Evolutionary conservation across 1,140 invertebrate genomes (phyloP).

Genomic region (Ruditapes philippinarum): DNA sequence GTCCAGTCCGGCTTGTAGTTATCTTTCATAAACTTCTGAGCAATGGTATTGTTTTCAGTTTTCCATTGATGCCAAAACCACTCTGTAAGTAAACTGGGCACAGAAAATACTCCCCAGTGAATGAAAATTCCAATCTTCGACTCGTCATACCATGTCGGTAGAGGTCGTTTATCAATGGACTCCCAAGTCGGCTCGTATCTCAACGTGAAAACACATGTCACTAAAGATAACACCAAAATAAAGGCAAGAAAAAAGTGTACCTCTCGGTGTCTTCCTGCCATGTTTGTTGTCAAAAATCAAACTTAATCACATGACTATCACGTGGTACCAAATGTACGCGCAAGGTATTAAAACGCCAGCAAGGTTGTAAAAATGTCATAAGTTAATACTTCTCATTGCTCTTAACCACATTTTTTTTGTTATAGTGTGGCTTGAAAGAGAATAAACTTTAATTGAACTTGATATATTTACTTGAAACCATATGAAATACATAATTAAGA

Average conservation of each 20-base stretch:
- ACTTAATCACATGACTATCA: conserved; percentile 45
- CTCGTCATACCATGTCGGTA: conserved; percentile 85
- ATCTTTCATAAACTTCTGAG: conserved; percentile 74
- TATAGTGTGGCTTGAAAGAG: too few species aligned
- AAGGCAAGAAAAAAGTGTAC: neutral
- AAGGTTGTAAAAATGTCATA: too few species aligned
- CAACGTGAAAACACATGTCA: conserved; percentile 14
- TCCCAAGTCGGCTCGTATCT: conserved; percentile 80
- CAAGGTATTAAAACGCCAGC: too few species aligned
- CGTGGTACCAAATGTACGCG: conserved; percentile 14
- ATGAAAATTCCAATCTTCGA: conserved; percentile 86
- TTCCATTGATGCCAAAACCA: conserved; percentile 82
- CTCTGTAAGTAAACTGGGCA: conserved; percentile 80
- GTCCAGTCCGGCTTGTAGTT: conserved; percentile 79
- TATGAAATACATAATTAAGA: too few species aligned
- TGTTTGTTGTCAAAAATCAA: neutral
- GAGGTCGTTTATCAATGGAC: conserved; percentile 83
- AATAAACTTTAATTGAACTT: too few species aligned
- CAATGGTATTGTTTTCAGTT: conserved; percentile 25
- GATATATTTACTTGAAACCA: too few species aligned
- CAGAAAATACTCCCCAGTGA: conserved; percentile 86
- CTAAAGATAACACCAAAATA: conserved; percentile 2
- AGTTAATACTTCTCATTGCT: too few species aligned
- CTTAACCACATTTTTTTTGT: too few species aligned
- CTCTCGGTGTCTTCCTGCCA: neutral